Conservation (phyloP, 30 jellyfish, hydroid and myxozoan genomes). For the Pseudorhiza aurosa region DNA sequence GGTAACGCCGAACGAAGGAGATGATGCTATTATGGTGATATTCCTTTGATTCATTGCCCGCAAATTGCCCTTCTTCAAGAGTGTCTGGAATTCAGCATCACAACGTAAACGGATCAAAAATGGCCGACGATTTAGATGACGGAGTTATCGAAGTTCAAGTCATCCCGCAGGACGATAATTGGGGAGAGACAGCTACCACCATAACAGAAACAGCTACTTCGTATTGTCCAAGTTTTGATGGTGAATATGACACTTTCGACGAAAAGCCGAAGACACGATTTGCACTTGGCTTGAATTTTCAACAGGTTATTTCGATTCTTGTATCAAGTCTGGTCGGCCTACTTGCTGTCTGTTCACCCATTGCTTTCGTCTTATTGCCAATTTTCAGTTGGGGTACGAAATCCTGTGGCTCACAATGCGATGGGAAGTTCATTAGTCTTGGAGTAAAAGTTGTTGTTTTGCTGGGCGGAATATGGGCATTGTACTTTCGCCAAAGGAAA, state of each 20-base stretch:
- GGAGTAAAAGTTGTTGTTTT: slow-evolving; percentile 87
- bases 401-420: slow-evolving; percentile 77
- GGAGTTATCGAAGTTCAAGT: slow-evolving; percentile 99
- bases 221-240: slow-evolving; percentile 87
- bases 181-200: slow-evolving; percentile 99
- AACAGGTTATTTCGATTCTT: slow-evolving; percentile 76
- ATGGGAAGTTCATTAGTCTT: slow-evolving; percentile 83
- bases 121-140: slow-evolving; percentile 95
- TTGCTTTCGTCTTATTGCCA: slow-evolving; percentile 88
- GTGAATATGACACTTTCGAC: slow-evolving; percentile 79
- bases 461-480: slow-evolving; percentile 94
- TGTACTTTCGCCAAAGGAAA: slow-evolving; percentile 84
- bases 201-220: slow-evolving; percentile 99
- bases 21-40: slow-evolving; percentile 26
- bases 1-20: slow-evolving; percentile 4
- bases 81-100: slow-evolving; percentile 63
- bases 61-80: slow-evolving; percentile 57
- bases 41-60: slow-evolving; percentile 38
- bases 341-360: slow-evolving; percentile 91
- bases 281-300: slow-evolving; percentile 73
- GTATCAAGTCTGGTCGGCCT: slow-evolving; percentile 75
- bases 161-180: slow-evolving; percentile 99
- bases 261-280: slow-evolving; percentile 80
- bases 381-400: slow-evolving; percentile 49
- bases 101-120: slow-evolving; percentile 19